phyloP scores from a whole-genome alignment of 2,888 invertebrate genomes.

The Amiota communis region DNA sequence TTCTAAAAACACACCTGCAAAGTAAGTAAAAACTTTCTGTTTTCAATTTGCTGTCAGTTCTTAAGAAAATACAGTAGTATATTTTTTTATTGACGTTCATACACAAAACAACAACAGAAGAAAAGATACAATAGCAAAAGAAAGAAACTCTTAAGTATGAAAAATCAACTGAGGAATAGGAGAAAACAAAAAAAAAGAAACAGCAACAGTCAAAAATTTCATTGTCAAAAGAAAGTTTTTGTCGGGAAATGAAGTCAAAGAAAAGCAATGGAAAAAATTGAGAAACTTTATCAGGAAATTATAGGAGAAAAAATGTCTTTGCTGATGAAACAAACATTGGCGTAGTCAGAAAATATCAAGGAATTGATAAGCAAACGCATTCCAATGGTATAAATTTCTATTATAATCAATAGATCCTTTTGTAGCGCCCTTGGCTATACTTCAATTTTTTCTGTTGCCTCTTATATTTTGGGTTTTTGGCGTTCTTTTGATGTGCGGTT shows the following conservation, averaged over 20 bases:
- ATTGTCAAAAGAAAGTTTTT: slow-evolving; percentile 49
- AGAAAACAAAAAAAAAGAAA: slow-evolving; percentile 57
- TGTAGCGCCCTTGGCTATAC: neutral
- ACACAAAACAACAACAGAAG: neutral
- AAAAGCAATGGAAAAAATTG: neutral
- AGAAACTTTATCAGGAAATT: too few species aligned
- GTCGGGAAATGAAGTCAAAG: neutral
- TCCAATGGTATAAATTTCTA: too few species aligned
- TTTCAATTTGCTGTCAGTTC: slow-evolving; percentile 58
- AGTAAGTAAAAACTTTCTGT: slow-evolving; percentile 58
- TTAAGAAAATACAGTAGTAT: neutral
- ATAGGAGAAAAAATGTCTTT: too few species aligned
- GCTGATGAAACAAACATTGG: too few species aligned
- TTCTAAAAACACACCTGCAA: slow-evolving; percentile 44
- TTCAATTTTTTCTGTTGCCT: neutral
- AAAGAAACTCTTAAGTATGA: neutral
- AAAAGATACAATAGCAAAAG: neutral
- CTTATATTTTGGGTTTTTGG: neutral
- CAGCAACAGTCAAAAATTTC: slow-evolving; percentile 64
- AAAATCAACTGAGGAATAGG: slow-evolving; percentile 14
- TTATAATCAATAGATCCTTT: neutral
- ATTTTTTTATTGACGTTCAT: neutral
- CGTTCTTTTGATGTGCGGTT: neutral
- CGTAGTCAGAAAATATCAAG: too few species aligned
- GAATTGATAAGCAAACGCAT: too few species aligned